Percentiles rank a stretch among this genome's conserved stretches.
Conservation (phyloP, 2,113 vertebrate species). For the Monarcha castaneiventris region DNA sequence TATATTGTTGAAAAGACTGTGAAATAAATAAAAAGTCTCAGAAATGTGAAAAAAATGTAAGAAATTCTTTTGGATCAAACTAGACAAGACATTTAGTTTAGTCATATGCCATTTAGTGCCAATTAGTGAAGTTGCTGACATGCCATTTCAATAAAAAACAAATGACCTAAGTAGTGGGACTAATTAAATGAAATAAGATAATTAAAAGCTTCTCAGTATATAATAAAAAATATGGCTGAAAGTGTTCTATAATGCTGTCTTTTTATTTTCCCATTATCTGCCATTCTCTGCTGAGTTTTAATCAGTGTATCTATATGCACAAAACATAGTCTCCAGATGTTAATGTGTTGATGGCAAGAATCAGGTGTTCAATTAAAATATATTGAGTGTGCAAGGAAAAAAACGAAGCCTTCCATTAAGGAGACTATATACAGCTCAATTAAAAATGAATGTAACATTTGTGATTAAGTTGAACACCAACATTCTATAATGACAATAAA, state of each 20-base stretch:
- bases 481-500: background rate
- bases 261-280: slow-evolving; percentile 66
- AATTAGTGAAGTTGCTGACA: slow-evolving; percentile 68
- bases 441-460: slow-evolving; percentile 26
- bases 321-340: slow-evolving; percentile 65
- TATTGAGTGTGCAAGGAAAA: slow-evolving; percentile 57
- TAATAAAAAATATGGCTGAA: slow-evolving; percentile 70
- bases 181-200: slow-evolving; percentile 77
- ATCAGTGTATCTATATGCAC: slow-evolving; percentile 64
- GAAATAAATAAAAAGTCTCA: background rate
- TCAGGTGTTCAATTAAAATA: slow-evolving; percentile 76
- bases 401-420: slow-evolving; percentile 42
- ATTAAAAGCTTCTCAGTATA: slow-evolving; percentile 74
- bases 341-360: slow-evolving; percentile 72
- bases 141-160: slow-evolving; percentile 70
- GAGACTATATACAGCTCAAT: slow-evolving; percentile 31
- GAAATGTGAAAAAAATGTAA: background rate
- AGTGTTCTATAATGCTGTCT: slow-evolving; percentile 71
- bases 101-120: slow-evolving; percentile 57
- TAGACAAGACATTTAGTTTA: slow-evolving; percentile 9
- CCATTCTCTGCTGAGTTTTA: slow-evolving; percentile 62
- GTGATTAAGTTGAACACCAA: slow-evolving; percentile 29
- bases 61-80: slow-evolving; percentile 2
- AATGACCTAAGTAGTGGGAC: slow-evolving; percentile 66
- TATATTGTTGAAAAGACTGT: background rate